Evolutionary conservation across 1,140 invertebrate genomes (phyloP), one percentile per base, ranked within the genome.

Genomic region (Ceratosolen fusciceps): DNA sequence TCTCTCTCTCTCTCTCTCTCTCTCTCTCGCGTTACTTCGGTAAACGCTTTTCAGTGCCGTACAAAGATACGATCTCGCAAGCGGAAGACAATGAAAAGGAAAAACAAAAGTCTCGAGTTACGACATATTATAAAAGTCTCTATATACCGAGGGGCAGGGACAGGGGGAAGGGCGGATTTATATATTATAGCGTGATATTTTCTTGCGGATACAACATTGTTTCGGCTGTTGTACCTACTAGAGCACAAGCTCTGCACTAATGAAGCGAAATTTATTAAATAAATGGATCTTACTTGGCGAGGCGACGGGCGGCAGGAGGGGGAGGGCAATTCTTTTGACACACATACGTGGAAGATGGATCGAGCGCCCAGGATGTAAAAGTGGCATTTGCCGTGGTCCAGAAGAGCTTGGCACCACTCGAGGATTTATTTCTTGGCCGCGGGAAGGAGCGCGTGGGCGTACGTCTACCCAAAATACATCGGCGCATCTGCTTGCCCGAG

Each of bases 61-160:
- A 37, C 34, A 37, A 65, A 65, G 31, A 65, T 65, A 65, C 60
- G 60, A 65, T 34, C 19, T 65, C n/a, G 37, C 21, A 31, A 65
- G 37, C 21, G 60, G 5, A 37, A 37, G 5, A 65, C 16, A 65
- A 65, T 37, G 60, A 65, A 65, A 65, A 65, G 37, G 60, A 37
- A 65, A 37, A 65, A 37, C 34, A 65, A 7, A 65, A 31, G 26
- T n/a, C 60, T 21, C n/a, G n/a, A 65, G 5, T n/a, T 37, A 37
- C 58, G 21, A 65, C 4, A n/a, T 37, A 65, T 62, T 34, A 34
- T 65, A 65, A 37, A 1, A 26, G 31, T 31, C 60, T 19, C 2
- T 31, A 37, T 7, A n/a, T 9, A 65, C n/a, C n/a, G n/a, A n/a
- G n/a, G n/a, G n/a, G n/a, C n/a, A n/a, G n/a, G n/a, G n/a, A n/a